These are phyloP conservation scores for Myodes glareolus DNA, from an alignment of 2,113 vertebrate species.

Conservation along the genomic window DNA sequence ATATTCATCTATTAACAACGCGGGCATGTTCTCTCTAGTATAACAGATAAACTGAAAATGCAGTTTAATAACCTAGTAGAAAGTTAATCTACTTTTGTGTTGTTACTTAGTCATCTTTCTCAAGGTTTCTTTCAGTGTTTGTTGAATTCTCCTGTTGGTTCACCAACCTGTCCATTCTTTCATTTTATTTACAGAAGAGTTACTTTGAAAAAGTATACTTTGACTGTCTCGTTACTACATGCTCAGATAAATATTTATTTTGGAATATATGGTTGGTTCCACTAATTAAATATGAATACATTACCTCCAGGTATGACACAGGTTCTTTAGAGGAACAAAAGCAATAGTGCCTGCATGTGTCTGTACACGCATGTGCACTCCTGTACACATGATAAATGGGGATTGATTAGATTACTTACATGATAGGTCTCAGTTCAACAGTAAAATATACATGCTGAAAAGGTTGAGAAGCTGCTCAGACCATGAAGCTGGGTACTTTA, in stretches of 20 bases:
- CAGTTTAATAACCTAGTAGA: not conserved
- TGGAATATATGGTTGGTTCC: not conserved
- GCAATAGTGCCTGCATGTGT: no score
- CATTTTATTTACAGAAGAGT: not conserved
- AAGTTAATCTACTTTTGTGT: not conserved
- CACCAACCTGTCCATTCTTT: not conserved
- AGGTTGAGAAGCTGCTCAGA: not conserved
- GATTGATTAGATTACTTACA: not conserved
- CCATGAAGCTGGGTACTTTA: not conserved
- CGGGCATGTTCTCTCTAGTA: not conserved
- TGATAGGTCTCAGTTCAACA: not conserved
- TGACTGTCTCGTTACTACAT: not conserved
- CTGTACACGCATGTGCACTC: not conserved
- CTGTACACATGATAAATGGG: not conserved
- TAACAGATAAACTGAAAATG: not conserved
- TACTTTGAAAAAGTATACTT: slow-evolving; percentile 1
- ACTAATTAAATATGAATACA: not conserved
- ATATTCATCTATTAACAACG: not conserved
- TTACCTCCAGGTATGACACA: not conserved
- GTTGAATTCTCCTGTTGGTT: slow-evolving; percentile 1
- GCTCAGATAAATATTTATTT: not conserved
- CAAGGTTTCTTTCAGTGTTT: not conserved
- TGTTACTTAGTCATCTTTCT: not conserved
- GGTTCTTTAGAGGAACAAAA: not conserved
- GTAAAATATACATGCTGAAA: not conserved